Evolutionary conservation across 2,113 vertebrate species (phyloP).

Genomic region (Erythrocercus mccallii): DNA sequence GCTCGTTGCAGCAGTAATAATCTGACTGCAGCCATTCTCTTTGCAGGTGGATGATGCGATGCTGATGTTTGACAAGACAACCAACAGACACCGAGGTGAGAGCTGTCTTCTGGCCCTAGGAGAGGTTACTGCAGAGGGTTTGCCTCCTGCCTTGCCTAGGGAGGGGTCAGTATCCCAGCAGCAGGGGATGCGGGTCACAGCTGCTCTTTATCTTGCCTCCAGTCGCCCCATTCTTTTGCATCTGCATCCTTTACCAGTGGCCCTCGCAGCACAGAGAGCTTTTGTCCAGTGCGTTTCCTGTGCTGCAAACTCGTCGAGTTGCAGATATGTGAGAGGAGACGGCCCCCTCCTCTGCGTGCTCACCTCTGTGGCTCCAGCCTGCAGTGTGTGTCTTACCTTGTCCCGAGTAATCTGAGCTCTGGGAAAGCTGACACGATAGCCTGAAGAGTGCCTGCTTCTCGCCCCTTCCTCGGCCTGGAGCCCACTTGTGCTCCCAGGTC

Average conservation of each 20-base stretch:
- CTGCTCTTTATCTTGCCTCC: slow-evolving; percentile 71
- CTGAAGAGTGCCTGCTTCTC: slow-evolving; percentile 20
- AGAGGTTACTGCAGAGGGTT: not conserved
- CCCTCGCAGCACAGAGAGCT: slow-evolving; percentile 72
- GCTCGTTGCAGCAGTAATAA: not conserved
- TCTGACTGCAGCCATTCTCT: slow-evolving; percentile 26
- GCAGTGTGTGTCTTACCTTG: slow-evolving; percentile 63
- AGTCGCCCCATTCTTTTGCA: slow-evolving; percentile 68
- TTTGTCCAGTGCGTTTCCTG: slow-evolving; percentile 75
- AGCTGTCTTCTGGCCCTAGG: not conserved
- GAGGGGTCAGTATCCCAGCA: not conserved
- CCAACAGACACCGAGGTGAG: slow-evolving; percentile 98
- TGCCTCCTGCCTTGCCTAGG: not conserved
- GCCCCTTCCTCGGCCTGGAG: not conserved
- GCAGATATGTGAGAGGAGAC: slow-evolving; percentile 62
- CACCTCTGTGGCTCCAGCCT: slow-evolving; percentile 2
- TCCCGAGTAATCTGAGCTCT: slow-evolving; percentile 61
- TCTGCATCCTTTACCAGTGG: slow-evolving; percentile 61
- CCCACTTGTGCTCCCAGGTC: slow-evolving; percentile 35
- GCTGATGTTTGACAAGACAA: slow-evolving; percentile 99
- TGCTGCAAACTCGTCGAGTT: slow-evolving; percentile 61
- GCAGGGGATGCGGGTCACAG: slow-evolving; percentile 48
- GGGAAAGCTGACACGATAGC: slow-evolving; percentile 55
- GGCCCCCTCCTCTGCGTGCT: not conserved
- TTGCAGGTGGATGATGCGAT: slow-evolving; percentile 98